Evolutionary conservation across 2,797 vertebrate genomes (phyloP).

Genomic region (Oreortyx pictus): DNA sequence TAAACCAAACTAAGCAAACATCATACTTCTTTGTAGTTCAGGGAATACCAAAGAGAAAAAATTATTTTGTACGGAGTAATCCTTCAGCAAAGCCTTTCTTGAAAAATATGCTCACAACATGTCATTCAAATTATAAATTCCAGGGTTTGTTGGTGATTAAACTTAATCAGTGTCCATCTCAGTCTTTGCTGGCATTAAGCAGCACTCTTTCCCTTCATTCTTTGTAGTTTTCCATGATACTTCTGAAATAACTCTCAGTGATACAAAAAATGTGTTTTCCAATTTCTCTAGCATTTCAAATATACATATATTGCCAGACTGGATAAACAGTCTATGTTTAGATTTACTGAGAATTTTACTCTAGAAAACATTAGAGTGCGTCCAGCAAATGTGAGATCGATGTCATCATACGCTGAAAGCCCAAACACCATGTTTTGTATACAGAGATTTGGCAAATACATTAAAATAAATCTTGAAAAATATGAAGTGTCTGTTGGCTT

Average conservation of each 20-base stretch:
- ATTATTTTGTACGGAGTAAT: neutral
- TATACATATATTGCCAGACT: neutral
- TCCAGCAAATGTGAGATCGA: neutral
- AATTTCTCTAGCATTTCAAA: neutral
- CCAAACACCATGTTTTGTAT: neutral
- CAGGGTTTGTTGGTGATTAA: neutral
- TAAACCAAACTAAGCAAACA: neutral
- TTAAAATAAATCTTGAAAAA: conserved; percentile 1
- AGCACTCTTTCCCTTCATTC: neutral
- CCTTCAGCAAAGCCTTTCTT: neutral
- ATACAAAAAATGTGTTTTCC: neutral
- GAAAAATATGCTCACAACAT: neutral
- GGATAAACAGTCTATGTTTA: neutral
- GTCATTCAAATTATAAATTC: neutral
- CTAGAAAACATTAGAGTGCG: neutral
- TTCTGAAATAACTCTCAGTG: neutral
- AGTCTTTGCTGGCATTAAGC: neutral
- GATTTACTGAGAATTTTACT: neutral
- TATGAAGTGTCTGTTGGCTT: neutral
- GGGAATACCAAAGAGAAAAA: neutral
- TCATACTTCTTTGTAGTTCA: neutral
- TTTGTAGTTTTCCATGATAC: neutral
- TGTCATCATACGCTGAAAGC: neutral
- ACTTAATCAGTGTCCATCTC: neutral
- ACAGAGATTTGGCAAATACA: neutral